A percentile compares a stretch with the other conserved stretches of the same genome.
phyloP scores from a whole-genome alignment of 2,797 vertebrate genomes.

The Bovichtus diacanthus region DNA sequence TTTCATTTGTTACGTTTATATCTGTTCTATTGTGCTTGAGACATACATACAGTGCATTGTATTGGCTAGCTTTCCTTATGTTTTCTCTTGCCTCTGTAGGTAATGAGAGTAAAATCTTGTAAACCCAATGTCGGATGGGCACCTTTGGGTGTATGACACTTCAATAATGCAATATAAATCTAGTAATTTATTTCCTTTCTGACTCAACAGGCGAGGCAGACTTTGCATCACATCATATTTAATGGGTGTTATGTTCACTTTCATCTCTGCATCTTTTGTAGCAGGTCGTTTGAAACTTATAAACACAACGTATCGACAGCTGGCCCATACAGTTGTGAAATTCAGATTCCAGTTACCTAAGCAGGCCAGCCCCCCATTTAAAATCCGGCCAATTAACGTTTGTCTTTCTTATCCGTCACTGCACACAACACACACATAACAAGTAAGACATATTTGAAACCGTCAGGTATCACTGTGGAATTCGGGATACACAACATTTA shows the following conservation, averaged over 20 bases:
- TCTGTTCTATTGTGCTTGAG: not conserved
- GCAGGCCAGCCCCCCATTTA: slow-evolving; percentile 3
- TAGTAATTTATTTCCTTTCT: not conserved
- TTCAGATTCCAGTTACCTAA: not conserved
- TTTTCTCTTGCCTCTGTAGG: not conserved
- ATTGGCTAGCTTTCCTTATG: not conserved
- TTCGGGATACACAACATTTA: not conserved
- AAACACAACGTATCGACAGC: not conserved
- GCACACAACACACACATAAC: not conserved
- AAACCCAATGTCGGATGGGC: not conserved
- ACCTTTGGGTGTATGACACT: not conserved
- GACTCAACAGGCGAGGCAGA: not conserved
- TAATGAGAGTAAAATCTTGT: not conserved
- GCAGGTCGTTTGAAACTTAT: not conserved
- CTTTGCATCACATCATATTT: no score
- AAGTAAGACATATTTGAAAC: not conserved
- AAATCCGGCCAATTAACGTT: not conserved
- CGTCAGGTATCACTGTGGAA: not conserved
- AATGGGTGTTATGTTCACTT: not conserved
- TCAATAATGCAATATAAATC: not conserved
- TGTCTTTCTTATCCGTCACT: rapidly evolving
- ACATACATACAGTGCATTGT: not conserved
- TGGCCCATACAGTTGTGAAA: not conserved
- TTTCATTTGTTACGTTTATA: no score
- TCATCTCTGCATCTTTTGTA: not conserved